Base-by-base conservation (phyloP, 2,797 vertebrate species). In the Sebastes glaucus region DNA sequence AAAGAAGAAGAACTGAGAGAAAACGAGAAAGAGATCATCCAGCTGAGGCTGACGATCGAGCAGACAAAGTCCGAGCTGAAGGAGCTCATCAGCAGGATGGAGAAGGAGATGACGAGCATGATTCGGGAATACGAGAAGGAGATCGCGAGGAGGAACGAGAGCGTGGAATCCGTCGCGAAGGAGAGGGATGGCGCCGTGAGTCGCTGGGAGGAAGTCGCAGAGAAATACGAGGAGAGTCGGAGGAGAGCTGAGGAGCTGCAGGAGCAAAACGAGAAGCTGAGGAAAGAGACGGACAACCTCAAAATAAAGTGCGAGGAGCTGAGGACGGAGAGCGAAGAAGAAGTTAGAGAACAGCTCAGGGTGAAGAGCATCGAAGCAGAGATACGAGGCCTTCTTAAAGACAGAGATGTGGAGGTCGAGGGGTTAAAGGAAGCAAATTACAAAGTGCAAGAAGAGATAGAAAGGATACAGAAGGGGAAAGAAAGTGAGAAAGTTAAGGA, bases 21-120 rank as follows among this genome's bases (percentile, higher is more conserved):
- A 2, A 91, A 72, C 4, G 74, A 92, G 80, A 87, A 9, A 23
- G 91, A 93, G 75, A 35, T 90, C 0, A 0, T 14, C 27, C 82
- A 80, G 1, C 82, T 95, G 78, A 91, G 65, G 85, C 74, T 87
- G 4, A 92, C 49, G 0, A 92, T 94, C 4, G 85, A 92, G 56
- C 90, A 92, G 52, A 94, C 90, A 1, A 94, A 88, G 82, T 74
- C 87, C 0, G 89, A 94, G 71, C 87, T 89, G 82, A 89, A 85
- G 61, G 77, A 83, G 16, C 85, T 95, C 77, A 91, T 84, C 3
- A 0, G 6, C 7, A 88, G 71, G 71, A 91, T 94, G 86, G 93
- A 95, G 11, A 87, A 75, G 11, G 94, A 95, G 84, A 93, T 72
- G 77, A 93, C 83, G 0, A 88, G 70, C 74, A 87, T 94, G 89